Base-by-base conservation (phyloP, 2,113 vertebrate genomes). In the Thryonomys swinderianus region DNA sequence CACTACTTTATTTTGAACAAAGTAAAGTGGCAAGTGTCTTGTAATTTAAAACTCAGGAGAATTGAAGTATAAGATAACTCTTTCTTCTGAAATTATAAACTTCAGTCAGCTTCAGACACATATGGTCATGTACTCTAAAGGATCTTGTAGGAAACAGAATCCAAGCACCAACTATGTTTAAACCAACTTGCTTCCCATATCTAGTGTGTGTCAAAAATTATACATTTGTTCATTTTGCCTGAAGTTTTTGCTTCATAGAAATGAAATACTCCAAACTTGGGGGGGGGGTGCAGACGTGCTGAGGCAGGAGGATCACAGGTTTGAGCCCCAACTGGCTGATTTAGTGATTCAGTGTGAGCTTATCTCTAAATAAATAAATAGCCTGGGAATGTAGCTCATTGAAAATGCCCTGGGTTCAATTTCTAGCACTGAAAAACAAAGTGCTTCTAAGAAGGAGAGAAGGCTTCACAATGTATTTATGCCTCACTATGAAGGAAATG, bases 401-500 rank as follows among this genome's bases (percentile, higher is more conserved):
- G 32, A 1, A 53, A 53, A 78, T 45, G 9, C 30, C 14, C 48
- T 78, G 74, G 17, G 8, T 53, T 78, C 23, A 78, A 53, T 53
- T 17, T 51, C 11, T 16, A 78, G 32, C 48, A 53, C 1, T 27
- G 8, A 37, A 10, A 48, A 48, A 34, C 13, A 23, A 93, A 87
- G 34, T 55, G 5, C 23, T 79, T n/a, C 40, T 88, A 27, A 82
- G 34, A 34, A 16, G 12, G 7, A 74, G 51, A 62, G 32, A 84
- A 83, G 27, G 1, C 10, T 91, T 78, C 23, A 57, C 61, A 76
- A 14, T 37, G 34, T 12, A 93, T 73, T 88, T 78, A 62, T 40
- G 55, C 42, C 53, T 93, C 32, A 51, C 18, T 87, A 90, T 45
- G 89, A 90, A 90, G 48, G 48, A 93, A 85, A 92, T 61, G 6